Conservation (phyloP, 2,113 vertebrate genomes). For the Pterophyllum scalare region DNA sequence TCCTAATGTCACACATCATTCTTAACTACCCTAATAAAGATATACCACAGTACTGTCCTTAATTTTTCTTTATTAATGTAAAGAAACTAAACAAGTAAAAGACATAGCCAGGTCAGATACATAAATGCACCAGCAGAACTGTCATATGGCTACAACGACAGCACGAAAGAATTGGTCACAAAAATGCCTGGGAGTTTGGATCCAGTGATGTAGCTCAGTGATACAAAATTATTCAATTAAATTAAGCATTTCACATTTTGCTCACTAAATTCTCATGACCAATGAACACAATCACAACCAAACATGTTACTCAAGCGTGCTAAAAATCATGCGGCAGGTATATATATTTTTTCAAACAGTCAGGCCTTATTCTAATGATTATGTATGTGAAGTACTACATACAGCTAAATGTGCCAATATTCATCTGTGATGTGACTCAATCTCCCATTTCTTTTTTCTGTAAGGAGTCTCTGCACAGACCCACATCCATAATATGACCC, state of each 20-base stretch:
- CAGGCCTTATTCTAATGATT: conserved; percentile 29
- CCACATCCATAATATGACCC: neutral
- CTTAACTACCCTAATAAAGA: neutral
- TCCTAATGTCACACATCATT: neutral
- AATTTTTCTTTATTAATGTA: conserved; percentile 69
- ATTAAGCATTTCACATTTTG: conserved; percentile 63
- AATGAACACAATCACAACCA: conserved; percentile 14
- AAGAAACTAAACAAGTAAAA: conserved; percentile 56
- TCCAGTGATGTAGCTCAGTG: conserved; percentile 59
- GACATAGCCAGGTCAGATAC: conserved; percentile 37
- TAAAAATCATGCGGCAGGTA: conserved; percentile 48
- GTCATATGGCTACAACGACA: conserved; percentile 49
- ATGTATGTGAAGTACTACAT: conserved; percentile 2
- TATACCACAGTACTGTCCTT: neutral
- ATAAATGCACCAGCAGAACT: conserved; percentile 26
- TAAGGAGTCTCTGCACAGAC: neutral
- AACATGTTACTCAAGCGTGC: conserved; percentile 10
- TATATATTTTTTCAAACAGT: conserved; percentile 21
- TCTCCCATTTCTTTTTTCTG: neutral
- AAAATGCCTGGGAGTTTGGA: conserved; percentile 29
- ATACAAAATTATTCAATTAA: conserved; percentile 26
- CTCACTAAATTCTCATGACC: conserved; percentile 28
- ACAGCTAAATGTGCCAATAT: conserved; percentile 18
- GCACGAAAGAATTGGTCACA: conserved; percentile 31
- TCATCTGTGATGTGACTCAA: neutral